Conservation (phyloP, 2,888 invertebrate genomes). For the Tipula unca region DNA sequence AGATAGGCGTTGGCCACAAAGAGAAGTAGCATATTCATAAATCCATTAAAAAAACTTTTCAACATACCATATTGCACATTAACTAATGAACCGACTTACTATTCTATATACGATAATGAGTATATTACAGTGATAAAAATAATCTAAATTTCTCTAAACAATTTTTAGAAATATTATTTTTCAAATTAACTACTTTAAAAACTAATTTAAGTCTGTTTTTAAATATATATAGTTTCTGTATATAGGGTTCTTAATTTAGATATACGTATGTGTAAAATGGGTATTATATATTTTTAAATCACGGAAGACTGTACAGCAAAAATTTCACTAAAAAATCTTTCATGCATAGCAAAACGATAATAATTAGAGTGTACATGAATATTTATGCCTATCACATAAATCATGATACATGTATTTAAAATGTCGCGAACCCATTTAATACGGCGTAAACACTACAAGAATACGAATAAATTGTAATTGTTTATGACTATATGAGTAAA, state of each 20-base stretch:
- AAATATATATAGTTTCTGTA: neutral
- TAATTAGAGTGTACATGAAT: neutral
- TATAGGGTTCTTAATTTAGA: neutral
- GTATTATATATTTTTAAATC: neutral
- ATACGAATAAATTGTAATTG: neutral
- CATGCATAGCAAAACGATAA: neutral
- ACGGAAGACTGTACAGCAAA: neutral
- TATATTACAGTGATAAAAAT: neutral
- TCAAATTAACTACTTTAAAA: neutral
- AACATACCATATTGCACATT: neutral
- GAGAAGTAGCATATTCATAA: neutral
- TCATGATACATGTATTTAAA: neutral
- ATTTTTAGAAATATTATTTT: neutral
- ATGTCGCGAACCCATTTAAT: neutral
- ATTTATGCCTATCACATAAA: neutral
- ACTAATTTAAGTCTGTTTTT: slow-evolving; percentile 8
- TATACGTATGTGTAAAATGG: neutral
- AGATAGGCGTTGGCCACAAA: neutral
- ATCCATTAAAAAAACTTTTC: neutral
- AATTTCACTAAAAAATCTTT: neutral
- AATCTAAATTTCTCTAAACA: neutral
- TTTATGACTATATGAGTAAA: neutral
- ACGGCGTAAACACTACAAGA: neutral
- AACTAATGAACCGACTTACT: neutral
- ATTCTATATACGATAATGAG: neutral